phyloP scores from a whole-genome alignment of 2,797 vertebrate genomes.

The Cryptoblepharus egeriae region DNA sequence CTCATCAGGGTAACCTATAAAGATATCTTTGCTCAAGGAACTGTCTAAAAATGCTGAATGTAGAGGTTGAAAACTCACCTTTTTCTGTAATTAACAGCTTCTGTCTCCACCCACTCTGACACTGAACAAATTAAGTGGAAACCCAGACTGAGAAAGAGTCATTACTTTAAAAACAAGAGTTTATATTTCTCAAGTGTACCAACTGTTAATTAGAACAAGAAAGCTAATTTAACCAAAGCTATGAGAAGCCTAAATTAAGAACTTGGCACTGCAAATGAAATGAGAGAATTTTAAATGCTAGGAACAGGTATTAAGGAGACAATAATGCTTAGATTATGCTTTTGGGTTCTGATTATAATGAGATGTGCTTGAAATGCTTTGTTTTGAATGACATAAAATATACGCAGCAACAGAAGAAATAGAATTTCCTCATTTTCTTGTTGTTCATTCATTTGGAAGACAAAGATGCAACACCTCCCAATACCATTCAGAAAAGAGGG shows the following conservation, averaged over 20 bases:
- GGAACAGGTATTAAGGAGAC: neutral
- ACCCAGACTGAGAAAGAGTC: constrained; percentile 51
- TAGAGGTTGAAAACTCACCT: constrained; percentile 31
- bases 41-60: too few species aligned
- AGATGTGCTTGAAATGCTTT: neutral
- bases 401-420: constrained; percentile 4
- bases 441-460: neutral
- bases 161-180: constrained; percentile 63
- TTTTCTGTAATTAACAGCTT: constrained; percentile 66
- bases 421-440: neutral
- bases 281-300: constrained; percentile 30
- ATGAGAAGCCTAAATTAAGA: constrained; percentile 62
- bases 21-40: too few species aligned
- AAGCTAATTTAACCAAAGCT: constrained; percentile 46
- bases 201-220: constrained; percentile 71
- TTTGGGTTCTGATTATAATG: neutral
- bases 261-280: constrained; percentile 58
- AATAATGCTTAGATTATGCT: neutral
- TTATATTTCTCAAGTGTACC: constrained; percentile 66
- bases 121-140: constrained; percentile 68
- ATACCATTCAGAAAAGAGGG: constrained; percentile 4
- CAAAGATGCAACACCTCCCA: constrained; percentile 1
- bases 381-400: neutral
- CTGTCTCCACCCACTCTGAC: constrained; percentile 58
- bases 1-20: too few species aligned